These are phyloP conservation scores for Zaprionus vittiger DNA, from an alignment of 1,140 invertebrate genomes.

Conservation along the genomic window DNA sequence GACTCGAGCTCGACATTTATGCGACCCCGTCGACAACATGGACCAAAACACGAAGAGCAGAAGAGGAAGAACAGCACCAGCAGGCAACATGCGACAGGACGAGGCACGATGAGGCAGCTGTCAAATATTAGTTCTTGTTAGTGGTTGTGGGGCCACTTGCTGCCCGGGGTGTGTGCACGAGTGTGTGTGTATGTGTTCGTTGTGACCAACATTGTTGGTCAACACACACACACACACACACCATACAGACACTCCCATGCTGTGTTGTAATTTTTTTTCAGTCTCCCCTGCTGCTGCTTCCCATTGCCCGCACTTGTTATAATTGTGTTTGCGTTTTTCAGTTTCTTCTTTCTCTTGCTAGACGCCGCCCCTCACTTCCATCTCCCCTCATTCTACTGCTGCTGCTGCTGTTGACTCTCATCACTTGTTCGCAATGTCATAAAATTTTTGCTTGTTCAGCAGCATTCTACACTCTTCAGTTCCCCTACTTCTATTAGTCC, in stretches of 20 bases:
- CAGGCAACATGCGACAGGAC: neutral
- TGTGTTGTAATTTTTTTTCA: slow-evolving; percentile 42
- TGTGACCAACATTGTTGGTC: slow-evolving; percentile 80
- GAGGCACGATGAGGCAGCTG: slow-evolving; percentile 42
- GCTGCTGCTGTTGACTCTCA: slow-evolving; percentile 31
- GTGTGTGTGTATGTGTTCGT: slow-evolving; percentile 50
- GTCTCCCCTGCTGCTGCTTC: slow-evolving; percentile 14
- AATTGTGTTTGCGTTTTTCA: slow-evolving; percentile 82
- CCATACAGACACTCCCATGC: slow-evolving; percentile 8
- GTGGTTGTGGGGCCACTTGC: slow-evolving; percentile 49
- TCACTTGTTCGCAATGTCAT: slow-evolving; percentile 76
- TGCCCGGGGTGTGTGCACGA: neutral
- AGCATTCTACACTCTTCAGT: slow-evolving; percentile 55
- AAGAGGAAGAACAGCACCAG: slow-evolving; percentile 4
- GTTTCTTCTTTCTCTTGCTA: slow-evolving; percentile 34
- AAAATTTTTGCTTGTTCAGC: slow-evolving; percentile 80
- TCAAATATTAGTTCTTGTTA: slow-evolving; percentile 61
- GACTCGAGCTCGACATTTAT: slow-evolving; percentile 55
- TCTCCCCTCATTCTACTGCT: slow-evolving; percentile 8
- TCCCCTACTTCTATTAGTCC: neutral
- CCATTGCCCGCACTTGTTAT: slow-evolving; percentile 71
- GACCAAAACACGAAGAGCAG: slow-evolving; percentile 8
- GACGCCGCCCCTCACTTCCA: neutral
- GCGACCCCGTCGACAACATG: slow-evolving; percentile 26
- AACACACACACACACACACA: slow-evolving; percentile 68